Conservation (phyloP, 2,797 vertebrate species). For the Poeciliopsis gracilis region DNA sequence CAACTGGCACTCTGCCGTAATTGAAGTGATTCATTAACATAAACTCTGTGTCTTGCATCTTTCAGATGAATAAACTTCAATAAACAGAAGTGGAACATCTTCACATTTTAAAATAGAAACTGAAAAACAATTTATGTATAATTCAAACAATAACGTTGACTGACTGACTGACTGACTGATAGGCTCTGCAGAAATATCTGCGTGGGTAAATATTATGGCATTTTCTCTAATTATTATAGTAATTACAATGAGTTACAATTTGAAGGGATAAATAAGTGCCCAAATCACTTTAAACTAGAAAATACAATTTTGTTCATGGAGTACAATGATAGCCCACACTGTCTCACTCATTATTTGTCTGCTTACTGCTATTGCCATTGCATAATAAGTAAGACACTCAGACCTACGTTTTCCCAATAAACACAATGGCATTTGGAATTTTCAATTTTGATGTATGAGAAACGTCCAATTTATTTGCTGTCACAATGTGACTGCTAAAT, state of each 20-base stretch:
- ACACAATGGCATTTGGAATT: constrained; percentile 11
- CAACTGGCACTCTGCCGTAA: neutral
- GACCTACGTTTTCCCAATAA: constrained; percentile 3
- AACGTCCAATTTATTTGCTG: constrained; percentile 19
- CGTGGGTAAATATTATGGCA: neutral
- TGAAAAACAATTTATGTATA: neutral
- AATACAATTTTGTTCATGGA: neutral
- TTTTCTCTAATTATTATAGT: neutral
- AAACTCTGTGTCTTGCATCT: neutral
- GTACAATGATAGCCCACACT: neutral
- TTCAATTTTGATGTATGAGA: constrained; percentile 7
- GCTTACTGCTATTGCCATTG: too few species aligned
- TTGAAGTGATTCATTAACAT: constrained; percentile 9
- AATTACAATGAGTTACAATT: neutral
- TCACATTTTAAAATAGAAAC: neutral
- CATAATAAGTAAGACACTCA: neutral
- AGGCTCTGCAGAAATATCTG: neutral
- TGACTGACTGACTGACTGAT: neutral
- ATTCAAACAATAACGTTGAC: neutral
- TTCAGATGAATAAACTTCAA: neutral
- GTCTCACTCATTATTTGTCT: too few species aligned
- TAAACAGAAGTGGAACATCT: neutral
- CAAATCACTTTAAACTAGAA: neutral
- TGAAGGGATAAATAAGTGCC: neutral
- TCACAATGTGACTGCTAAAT: constrained; percentile 12